phyloP scores from a whole-genome alignment of 1,140 invertebrate genomes.

The Odontomachus brunneus region DNA sequence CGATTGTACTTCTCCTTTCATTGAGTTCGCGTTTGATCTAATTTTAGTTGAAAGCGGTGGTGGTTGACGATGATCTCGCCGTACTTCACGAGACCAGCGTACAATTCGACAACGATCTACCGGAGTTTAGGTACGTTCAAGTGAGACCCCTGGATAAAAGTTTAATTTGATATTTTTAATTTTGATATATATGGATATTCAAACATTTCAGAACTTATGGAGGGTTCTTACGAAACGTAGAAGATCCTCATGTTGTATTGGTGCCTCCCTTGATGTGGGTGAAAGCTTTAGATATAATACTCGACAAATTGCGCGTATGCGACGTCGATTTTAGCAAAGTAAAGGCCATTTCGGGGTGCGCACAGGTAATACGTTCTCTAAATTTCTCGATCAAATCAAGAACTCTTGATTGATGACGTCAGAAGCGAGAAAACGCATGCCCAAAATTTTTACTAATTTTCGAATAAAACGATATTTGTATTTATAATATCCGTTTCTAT shows the following conservation, averaged over 20 bases:
- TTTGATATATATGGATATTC: neutral
- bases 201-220: conserved; percentile 89
- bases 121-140: conserved; percentile 92
- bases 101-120: conserved; percentile 95
- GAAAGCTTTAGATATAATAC: conserved; percentile 96
- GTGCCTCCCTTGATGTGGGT: conserved; percentile 97
- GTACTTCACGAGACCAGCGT: conserved; percentile 92
- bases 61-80: conserved; percentile 91
- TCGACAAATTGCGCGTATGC: conserved; percentile 93
- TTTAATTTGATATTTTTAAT: neutral
- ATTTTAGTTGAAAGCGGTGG: conserved; percentile 93
- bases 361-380: conserved; percentile 88
- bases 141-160: neutral
- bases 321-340: conserved; percentile 94
- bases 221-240: conserved; percentile 90
- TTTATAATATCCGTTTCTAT: no score
- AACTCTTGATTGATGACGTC: no score
- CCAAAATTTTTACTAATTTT: no score
- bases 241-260: conserved; percentile 88
- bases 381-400: no score
- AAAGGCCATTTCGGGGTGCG: conserved; percentile 94
- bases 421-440: no score
- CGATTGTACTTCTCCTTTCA: no score
- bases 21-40: neutral
- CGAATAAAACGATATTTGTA: no score